Percentiles rank a stretch among this genome's conserved stretches.
Conservation (phyloP, 2,888 invertebrate genomes). For the Synergus umbraculus region DNA sequence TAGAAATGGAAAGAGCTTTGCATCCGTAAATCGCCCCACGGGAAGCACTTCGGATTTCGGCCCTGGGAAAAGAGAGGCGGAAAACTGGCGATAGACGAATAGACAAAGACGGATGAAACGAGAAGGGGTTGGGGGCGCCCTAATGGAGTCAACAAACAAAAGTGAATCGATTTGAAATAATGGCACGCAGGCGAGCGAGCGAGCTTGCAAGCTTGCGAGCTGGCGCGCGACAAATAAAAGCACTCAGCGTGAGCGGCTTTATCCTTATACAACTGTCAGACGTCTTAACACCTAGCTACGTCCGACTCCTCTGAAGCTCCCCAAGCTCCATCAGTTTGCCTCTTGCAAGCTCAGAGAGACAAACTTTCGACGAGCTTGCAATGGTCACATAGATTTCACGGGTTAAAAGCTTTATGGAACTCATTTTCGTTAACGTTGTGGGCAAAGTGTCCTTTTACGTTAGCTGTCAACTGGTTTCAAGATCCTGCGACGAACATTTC, state of each 20-base stretch:
- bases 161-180: slow-evolving; percentile 75
- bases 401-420: slow-evolving; percentile 70
- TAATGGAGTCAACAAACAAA: slow-evolving; percentile 75
- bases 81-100: slow-evolving; percentile 50
- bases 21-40: slow-evolving; percentile 1
- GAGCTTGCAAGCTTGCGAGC: slow-evolving; percentile 54
- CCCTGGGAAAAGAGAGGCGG: slow-evolving; percentile 40
- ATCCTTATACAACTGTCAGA: slow-evolving; percentile 75
- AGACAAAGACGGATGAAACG: slow-evolving; percentile 47
- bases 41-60: not conserved
- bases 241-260: slow-evolving; percentile 75
- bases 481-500: slow-evolving; percentile 46
- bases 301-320: slow-evolving; percentile 58
- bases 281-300: slow-evolving; percentile 69
- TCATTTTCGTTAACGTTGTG: slow-evolving; percentile 65
- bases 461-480: slow-evolving; percentile 52
- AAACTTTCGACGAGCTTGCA: slow-evolving; percentile 48
- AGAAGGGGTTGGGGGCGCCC: slow-evolving; percentile 54
- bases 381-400: slow-evolving; percentile 50
- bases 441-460: slow-evolving; percentile 53
- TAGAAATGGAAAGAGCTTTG: not conserved
- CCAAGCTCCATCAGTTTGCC: slow-evolving; percentile 44
- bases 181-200: slow-evolving; percentile 66
- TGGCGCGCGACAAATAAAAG: slow-evolving; percentile 73
- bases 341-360: slow-evolving; percentile 23